These are phyloP conservation scores for Clamator glandarius DNA, from an alignment of 2,797 vertebrate species.

Conservation along the genomic window DNA sequence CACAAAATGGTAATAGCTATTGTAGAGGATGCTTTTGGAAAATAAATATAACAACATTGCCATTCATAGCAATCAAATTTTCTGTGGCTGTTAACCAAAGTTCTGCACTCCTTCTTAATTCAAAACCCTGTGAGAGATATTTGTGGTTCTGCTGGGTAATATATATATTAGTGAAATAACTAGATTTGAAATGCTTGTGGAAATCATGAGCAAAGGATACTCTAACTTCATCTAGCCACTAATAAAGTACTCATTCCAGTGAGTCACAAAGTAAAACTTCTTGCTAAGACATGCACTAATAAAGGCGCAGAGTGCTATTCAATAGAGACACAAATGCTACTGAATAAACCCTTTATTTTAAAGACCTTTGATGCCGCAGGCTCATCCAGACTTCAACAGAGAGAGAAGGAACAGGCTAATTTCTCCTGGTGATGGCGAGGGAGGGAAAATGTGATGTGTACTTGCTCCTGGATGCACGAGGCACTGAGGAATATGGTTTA, in stretches of 20 bases:
- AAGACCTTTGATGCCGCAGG: too few species aligned
- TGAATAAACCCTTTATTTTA: too few species aligned
- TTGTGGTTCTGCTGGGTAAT: conserved; percentile 11
- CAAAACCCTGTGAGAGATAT: conserved; percentile 16
- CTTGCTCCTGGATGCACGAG: too few species aligned
- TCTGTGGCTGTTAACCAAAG: not conserved
- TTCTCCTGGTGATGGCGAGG: too few species aligned
- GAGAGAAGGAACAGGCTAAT: too few species aligned
- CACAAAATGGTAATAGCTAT: not conserved
- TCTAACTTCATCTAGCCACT: conserved; percentile 57
- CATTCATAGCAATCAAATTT: not conserved
- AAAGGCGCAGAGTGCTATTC: conserved; percentile 3
- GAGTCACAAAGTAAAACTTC: conserved; percentile 33
- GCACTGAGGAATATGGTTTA: too few species aligned
- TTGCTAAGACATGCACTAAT: conserved; percentile 9
- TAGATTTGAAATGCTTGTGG: conserved; percentile 41
- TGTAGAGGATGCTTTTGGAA: not conserved
- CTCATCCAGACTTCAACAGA: too few species aligned
- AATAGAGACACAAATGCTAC: not conserved
- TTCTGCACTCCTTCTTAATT: conserved; percentile 31
- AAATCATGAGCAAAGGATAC: conserved; percentile 8
- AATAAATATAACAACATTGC: conserved; percentile 10
- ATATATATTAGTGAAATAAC: conserved; percentile 40
- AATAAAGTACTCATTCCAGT: conserved; percentile 4
- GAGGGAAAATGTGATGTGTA: too few species aligned